Evolutionary conservation across 2,888 invertebrate genomes (phyloP).

Genomic region (Andrena fulva): DNA sequence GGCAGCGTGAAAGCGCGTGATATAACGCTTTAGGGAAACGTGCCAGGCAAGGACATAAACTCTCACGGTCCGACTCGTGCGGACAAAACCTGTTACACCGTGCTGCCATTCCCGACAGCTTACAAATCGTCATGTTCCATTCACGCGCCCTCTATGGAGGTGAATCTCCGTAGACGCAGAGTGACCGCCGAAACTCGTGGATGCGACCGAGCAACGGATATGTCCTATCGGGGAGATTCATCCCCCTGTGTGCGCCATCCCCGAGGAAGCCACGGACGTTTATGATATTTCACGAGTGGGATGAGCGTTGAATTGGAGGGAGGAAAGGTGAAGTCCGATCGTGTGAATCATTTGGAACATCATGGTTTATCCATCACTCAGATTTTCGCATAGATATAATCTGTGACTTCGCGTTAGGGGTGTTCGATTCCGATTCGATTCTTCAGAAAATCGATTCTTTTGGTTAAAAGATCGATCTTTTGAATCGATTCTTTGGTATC

Average conservation of each 20-base stretch:
- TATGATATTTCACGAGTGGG: background rate
- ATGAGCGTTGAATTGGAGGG: background rate
- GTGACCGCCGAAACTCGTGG: slow-evolving; percentile 1
- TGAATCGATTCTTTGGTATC: no score
- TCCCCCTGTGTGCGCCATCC: background rate
- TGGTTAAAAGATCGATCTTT: no score
- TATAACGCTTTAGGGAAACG: slow-evolving; percentile 34
- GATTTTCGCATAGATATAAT: no score
- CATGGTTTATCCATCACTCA: no score
- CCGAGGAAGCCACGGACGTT: background rate
- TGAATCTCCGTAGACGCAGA: background rate
- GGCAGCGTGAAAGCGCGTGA: slow-evolving; percentile 37
- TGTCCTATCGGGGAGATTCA: background rate
- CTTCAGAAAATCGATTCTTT: no score
- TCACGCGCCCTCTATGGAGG: background rate
- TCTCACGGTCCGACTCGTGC: slow-evolving; percentile 50
- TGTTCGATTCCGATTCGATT: no score
- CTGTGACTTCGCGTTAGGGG: no score
- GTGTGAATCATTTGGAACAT: background rate
- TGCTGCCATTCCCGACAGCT: slow-evolving; percentile 34
- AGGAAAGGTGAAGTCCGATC: background rate
- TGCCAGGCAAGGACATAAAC: slow-evolving; percentile 43
- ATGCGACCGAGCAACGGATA: background rate
- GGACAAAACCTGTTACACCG: slow-evolving; percentile 64
- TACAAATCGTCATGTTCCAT: slow-evolving; percentile 49